Evolutionary conservation across 2,113 vertebrate genomes (phyloP).

Genomic region (Craseonycteris thonglongyai): DNA sequence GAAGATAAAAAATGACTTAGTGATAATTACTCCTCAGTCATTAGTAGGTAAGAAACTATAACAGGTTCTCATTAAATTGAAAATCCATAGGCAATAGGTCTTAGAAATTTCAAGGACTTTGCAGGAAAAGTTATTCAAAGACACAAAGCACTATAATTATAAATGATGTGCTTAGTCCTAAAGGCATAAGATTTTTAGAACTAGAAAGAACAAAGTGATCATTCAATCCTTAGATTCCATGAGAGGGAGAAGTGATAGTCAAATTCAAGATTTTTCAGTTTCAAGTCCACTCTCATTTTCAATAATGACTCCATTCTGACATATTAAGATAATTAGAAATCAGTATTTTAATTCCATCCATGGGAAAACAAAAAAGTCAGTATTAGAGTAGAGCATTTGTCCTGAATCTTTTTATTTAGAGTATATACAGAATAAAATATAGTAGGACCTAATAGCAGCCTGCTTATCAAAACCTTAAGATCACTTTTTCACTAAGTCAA

Average conservation of each 20-base stretch:
- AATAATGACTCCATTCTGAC: not conserved
- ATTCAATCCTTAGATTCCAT: not conserved
- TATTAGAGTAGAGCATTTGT: not conserved
- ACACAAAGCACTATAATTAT: not conserved
- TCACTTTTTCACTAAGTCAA: not conserved
- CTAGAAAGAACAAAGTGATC: not conserved
- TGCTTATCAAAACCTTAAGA: not conserved
- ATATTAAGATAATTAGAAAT: not conserved
- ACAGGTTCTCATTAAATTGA: not conserved
- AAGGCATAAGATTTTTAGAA: not conserved
- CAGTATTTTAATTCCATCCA: not conserved
- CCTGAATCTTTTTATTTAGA: not conserved
- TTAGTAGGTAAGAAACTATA: slow-evolving; percentile 1
- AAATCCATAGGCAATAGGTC: not conserved
- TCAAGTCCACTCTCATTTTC: not conserved
- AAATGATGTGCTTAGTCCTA: not conserved
- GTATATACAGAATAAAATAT: not conserved
- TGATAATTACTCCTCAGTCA: not conserved
- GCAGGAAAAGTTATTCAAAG: not conserved
- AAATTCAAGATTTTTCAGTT: not conserved
- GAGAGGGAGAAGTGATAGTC: not conserved
- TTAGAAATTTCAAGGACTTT: not conserved
- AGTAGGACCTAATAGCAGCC: not conserved
- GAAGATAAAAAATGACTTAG: not conserved
- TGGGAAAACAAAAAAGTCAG: not conserved